Percentiles rank a stretch among this genome's conserved stretches.
Conservation (phyloP, 1,140 invertebrate species). For the Platorchestia sp. region DNA sequence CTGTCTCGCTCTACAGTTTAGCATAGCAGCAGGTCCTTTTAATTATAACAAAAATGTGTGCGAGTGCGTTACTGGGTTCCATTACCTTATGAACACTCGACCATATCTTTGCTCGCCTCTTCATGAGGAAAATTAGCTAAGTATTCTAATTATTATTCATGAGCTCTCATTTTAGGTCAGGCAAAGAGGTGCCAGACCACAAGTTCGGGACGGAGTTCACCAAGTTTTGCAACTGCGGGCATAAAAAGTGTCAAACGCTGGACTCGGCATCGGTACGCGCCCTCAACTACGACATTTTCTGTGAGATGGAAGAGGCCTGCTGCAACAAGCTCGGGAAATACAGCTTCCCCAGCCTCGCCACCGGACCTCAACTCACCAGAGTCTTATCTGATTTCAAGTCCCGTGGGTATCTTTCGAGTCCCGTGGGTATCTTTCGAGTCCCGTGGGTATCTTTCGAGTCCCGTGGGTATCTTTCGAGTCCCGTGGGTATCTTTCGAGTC, state of each 20-base stretch:
- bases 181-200: slow-evolving; percentile 67
- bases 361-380: background rate
- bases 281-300: slow-evolving; percentile 91
- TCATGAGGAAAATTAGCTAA: too few relatives aligned
- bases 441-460: too few relatives aligned
- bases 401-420: background rate
- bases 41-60: too few relatives aligned
- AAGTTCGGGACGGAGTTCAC: slow-evolving; percentile 80
- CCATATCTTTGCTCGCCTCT: too few relatives aligned
- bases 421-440: too few relatives aligned
- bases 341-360: slow-evolving; percentile 77
- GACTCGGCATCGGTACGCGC: slow-evolving; percentile 89
- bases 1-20: too few relatives aligned
- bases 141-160: too few relatives aligned
- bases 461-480: too few relatives aligned
- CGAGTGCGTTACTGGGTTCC: too few relatives aligned
- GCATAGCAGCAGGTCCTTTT: too few relatives aligned
- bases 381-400: background rate
- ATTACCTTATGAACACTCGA: too few relatives aligned
- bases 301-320: slow-evolving; percentile 81
- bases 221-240: slow-evolving; percentile 92
- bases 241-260: slow-evolving; percentile 83
- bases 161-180: background rate
- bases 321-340: slow-evolving; percentile 80
- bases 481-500: too few relatives aligned